These are phyloP conservation scores for Thalpophila matura DNA, from an alignment of 2,888 invertebrate genomes.

Conservation along the genomic window DNA sequence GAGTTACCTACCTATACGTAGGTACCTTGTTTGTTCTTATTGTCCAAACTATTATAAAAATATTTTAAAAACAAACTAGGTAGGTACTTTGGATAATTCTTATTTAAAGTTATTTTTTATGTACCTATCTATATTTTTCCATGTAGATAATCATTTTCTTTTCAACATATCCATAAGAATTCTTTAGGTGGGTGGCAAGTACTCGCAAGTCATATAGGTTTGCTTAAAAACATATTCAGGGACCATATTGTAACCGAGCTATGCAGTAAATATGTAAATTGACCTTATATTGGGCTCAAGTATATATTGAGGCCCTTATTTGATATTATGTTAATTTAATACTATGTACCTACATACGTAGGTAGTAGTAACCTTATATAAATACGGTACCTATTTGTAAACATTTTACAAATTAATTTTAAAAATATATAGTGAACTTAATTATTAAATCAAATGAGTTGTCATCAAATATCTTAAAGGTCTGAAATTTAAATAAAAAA, in stretches of 20 bases:
- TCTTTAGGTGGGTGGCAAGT: slow-evolving; percentile 36
- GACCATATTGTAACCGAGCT: slow-evolving; percentile 6
- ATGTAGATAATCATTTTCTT: background rate
- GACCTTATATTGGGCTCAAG: slow-evolving; percentile 52
- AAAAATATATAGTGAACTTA: slow-evolving; percentile 17
- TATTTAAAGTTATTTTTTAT: no score
- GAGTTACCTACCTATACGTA: background rate
- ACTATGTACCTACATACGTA: slow-evolving; percentile 35
- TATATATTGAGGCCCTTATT: slow-evolving; percentile 51
- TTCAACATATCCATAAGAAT: slow-evolving; percentile 1
- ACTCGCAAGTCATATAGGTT: slow-evolving; percentile 10
- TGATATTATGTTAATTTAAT: slow-evolving; percentile 58
- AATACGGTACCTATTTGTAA: slow-evolving; percentile 37
- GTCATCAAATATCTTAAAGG: slow-evolving; percentile 13
- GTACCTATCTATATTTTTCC: background rate
- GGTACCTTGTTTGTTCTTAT: background rate
- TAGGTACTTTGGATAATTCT: no score
- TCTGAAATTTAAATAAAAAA: background rate
- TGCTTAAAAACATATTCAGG: slow-evolving; percentile 47
- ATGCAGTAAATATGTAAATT: slow-evolving; percentile 56
- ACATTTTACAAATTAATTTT: slow-evolving; percentile 32
- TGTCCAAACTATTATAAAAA: background rate
- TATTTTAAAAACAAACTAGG: no score
- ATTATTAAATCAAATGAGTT: slow-evolving; percentile 39
- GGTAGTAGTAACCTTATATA: slow-evolving; percentile 37